phyloP scores from a whole-genome alignment of 2,888 invertebrate species.

The Andricus curvator region DNA sequence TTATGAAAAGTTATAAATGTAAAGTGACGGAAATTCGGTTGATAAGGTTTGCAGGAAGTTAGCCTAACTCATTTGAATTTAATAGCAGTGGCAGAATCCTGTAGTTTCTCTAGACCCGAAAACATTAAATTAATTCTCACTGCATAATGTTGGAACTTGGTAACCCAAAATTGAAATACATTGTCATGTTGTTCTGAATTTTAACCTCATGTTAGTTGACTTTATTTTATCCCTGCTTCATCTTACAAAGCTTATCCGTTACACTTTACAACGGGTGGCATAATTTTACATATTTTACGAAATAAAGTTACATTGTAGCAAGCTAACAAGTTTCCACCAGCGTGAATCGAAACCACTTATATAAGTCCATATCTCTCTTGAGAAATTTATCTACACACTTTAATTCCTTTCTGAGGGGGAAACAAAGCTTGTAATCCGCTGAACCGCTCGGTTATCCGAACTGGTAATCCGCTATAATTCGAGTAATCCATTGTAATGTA shows the following conservation, averaged over 20 bases:
- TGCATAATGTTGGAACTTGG: not conserved
- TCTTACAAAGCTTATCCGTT: not conserved
- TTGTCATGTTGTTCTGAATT: conserved; percentile 5
- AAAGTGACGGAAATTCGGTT: conserved; percentile 27
- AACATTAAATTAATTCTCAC: conserved; percentile 9
- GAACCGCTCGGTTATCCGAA: no score
- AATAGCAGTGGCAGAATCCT: conserved; percentile 26
- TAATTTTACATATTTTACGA: not conserved
- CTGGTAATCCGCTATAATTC: no score
- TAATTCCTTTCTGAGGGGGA: no score
- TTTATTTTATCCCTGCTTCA: conserved; percentile 1
- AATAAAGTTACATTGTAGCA: not conserved
- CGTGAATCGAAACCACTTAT: not conserved
- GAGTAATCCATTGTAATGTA: no score
- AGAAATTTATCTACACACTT: not conserved
- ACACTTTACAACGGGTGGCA: not conserved
- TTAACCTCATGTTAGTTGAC: conserved; percentile 9
- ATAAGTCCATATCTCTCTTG: not conserved
- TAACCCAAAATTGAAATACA: not conserved
- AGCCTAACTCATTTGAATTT: conserved; percentile 37
- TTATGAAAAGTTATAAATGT: conserved; percentile 14
- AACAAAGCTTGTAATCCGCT: no score
- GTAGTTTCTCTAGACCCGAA: not conserved
- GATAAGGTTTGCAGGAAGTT: conserved; percentile 25
- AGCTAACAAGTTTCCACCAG: not conserved